A percentile compares a stretch with the other conserved stretches of the same genome.
Conservation (phyloP, 2,113 vertebrate genomes). For the Malaclemys terrapin region DNA sequence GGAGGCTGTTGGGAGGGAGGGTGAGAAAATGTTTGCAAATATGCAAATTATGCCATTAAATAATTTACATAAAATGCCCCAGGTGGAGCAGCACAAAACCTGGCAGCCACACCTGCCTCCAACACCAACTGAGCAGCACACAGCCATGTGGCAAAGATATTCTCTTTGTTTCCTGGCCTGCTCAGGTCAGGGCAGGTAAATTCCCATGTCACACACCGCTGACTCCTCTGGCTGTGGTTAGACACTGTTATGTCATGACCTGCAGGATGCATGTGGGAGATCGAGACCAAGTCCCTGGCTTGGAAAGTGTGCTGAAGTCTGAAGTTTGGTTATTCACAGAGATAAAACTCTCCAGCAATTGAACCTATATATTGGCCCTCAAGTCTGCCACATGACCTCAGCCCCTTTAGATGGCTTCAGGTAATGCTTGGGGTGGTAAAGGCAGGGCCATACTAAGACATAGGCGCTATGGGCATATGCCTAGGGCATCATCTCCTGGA, state of each 20-base stretch:
- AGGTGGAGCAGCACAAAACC: not conserved
- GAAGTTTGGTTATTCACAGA: conserved; percentile 8
- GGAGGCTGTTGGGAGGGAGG: not conserved
- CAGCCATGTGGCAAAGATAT: not conserved
- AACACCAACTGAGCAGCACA: not conserved
- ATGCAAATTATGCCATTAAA: not conserved
- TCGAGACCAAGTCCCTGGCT: not conserved
- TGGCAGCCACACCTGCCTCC: not conserved
- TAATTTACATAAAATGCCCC: not conserved
- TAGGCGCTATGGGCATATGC: not conserved
- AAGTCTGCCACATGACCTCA: not conserved
- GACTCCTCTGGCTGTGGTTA: not conserved
- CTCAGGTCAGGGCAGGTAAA: conserved; percentile 13
- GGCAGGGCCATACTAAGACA: not conserved
- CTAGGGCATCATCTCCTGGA: not conserved
- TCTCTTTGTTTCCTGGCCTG: conserved; percentile 34
- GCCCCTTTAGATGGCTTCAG: not conserved
- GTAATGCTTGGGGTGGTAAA: not conserved
- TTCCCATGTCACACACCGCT: not conserved
- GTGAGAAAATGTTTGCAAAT: not conserved
- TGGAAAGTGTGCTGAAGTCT: conserved; percentile 16
- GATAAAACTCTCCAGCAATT: conserved; percentile 10
- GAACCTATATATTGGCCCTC: not conserved
- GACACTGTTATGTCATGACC: conserved; percentile 45
- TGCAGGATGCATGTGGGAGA: conserved; percentile 48